These are phyloP conservation scores for Oryzias curvinotus DNA, from an alignment of 2,113 vertebrate species.

Conservation along the genomic window DNA sequence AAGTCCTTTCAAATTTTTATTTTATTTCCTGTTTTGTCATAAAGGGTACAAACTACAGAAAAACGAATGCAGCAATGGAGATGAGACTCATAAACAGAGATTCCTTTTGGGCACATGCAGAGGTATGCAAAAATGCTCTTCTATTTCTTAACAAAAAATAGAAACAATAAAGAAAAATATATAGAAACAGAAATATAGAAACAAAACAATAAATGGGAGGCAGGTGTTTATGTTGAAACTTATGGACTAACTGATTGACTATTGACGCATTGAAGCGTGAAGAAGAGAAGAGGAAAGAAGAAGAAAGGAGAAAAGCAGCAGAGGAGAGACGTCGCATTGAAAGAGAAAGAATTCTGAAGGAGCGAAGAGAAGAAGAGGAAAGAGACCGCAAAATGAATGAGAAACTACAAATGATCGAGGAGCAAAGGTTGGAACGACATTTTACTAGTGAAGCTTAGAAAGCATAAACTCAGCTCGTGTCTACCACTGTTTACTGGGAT, in stretches of 20 bases:
- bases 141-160: background rate
- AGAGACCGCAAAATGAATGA: constrained; percentile 82
- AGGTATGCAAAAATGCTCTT: constrained; percentile 69
- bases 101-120: constrained; percentile 86
- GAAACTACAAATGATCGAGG: constrained; percentile 80
- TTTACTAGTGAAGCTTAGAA: background rate
- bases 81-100: constrained; percentile 83
- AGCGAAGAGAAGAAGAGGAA: constrained; percentile 79
- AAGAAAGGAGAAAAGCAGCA: constrained; percentile 73
- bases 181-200: too few relatives aligned
- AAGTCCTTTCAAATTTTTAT: background rate
- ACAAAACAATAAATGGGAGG: too few relatives aligned
- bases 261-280: constrained; percentile 70
- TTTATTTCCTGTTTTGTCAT: background rate
- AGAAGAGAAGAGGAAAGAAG: constrained; percentile 81
- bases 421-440: constrained; percentile 74
- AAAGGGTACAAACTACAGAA: constrained; percentile 88
- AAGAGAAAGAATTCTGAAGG: constrained; percentile 77
- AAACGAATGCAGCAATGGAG: constrained; percentile 85
- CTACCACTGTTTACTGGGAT: too few relatives aligned
- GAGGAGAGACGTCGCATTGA: constrained; percentile 81
- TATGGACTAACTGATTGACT: background rate
- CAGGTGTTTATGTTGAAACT: too few relatives aligned
- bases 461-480: too few relatives aligned
- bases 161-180: too few relatives aligned